Conservation (phyloP, 2,888 invertebrate genomes). For the Pollenia angustigena region DNA sequence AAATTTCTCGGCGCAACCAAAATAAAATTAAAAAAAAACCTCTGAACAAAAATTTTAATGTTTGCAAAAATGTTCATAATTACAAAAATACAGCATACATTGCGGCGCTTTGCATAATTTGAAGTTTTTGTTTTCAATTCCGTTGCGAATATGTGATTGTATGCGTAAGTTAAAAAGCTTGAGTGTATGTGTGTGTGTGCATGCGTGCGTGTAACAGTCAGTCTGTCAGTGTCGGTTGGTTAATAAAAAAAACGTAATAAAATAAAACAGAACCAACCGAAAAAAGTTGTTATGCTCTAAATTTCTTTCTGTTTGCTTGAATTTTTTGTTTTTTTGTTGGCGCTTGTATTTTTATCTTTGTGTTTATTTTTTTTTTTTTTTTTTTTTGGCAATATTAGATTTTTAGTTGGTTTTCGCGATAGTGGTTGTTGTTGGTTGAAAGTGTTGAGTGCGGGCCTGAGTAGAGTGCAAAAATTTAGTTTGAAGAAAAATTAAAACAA, state of each 20-base stretch:
- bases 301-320: constrained; percentile 41
- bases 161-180: neutral
- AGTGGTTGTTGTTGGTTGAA: constrained; percentile 17
- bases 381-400: constrained; percentile 52
- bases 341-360: constrained; percentile 21
- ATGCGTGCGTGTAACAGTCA: neutral
- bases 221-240: constrained; percentile 7
- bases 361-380: constrained; percentile 42
- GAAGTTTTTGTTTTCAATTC: constrained; percentile 57
- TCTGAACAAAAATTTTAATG: neutral
- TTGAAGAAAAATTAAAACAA: constrained; percentile 40
- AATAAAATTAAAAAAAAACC: constrained; percentile 25
- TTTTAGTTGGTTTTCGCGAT: constrained; percentile 52
- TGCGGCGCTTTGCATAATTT: constrained; percentile 69
- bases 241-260: constrained; percentile 27
- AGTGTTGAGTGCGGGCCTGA: constrained; percentile 10
- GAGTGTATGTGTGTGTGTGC: constrained; percentile 11
- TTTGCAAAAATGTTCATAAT: constrained; percentile 50
- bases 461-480: constrained; percentile 44
- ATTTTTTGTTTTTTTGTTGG: constrained; percentile 28
- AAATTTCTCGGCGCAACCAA: constrained; percentile 35
- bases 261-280: constrained; percentile 25
- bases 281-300: constrained; percentile 56
- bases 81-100: constrained; percentile 66
- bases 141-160: constrained; percentile 8